Evolutionary conservation across 2,888 invertebrate genomes (phyloP).

Genomic region (Priocnemis perturbator): DNA sequence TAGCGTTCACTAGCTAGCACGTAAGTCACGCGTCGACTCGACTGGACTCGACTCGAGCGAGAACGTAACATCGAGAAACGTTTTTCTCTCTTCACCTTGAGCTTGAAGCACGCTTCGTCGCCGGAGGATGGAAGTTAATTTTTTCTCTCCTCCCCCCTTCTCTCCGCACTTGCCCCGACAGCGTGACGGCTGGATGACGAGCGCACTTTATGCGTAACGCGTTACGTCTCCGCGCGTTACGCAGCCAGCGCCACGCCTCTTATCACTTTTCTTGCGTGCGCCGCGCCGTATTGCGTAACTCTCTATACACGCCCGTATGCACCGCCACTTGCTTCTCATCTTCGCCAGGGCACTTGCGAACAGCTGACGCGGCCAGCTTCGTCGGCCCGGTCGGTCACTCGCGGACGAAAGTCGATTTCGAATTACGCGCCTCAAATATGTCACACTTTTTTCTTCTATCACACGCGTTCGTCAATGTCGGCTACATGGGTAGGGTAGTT

Average conservation of each 20-base stretch:
- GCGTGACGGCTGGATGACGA: slow-evolving; percentile 24
- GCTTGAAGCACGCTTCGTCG: slow-evolving; percentile 12
- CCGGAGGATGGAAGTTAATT: neutral
- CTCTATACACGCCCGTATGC: neutral
- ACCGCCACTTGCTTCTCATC: slow-evolving; percentile 18
- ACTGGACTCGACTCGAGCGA: no score
- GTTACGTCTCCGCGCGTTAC: slow-evolving; percentile 41
- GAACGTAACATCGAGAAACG: neutral
- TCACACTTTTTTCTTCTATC: neutral
- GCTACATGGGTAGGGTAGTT: no score
- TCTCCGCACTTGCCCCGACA: neutral
- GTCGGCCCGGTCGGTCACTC: no score
- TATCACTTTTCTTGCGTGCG: slow-evolving; percentile 11
- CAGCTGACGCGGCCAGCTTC: slow-evolving; percentile 23
- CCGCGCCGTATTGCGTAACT: slow-evolving; percentile 31
- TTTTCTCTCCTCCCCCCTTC: neutral
- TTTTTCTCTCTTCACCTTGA: slow-evolving; percentile 13
- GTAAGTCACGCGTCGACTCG: neutral
- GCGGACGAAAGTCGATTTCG: slow-evolving; percentile 9
- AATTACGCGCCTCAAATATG: neutral
- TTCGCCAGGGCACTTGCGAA: slow-evolving; percentile 35
- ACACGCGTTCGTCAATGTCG: slow-evolving; percentile 18
- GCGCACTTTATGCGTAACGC: slow-evolving; percentile 37
- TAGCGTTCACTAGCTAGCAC: no score
- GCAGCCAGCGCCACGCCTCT: slow-evolving; percentile 21